Conservation (phyloP, 1,140 invertebrate species). For the Lucilia sericata region DNA sequence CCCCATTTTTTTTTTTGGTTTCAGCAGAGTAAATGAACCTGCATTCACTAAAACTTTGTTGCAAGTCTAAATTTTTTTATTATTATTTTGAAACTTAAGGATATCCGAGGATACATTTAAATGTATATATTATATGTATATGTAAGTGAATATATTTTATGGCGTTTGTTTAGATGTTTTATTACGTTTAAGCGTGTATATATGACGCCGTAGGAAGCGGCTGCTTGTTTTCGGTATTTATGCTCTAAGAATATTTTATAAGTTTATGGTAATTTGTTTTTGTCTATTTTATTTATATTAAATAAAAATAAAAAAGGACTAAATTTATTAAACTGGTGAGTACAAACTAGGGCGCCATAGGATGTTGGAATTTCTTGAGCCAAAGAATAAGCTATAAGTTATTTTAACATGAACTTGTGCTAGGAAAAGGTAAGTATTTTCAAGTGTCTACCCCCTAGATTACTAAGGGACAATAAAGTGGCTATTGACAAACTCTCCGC, state of each 20-base stretch:
- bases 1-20: not conserved
- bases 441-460: no score
- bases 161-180: conserved; percentile 7
- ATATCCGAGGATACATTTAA: conserved; percentile 28
- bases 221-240: conserved; percentile 14
- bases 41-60: conserved; percentile 31
- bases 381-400: no score
- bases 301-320: no score
- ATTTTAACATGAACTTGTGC: no score
- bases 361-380: no score
- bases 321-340: no score
- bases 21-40: conserved; percentile 27
- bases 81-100: conserved; percentile 10
- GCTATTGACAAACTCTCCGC: no score
- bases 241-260: conserved; percentile 63
- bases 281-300: not conserved
- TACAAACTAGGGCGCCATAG: no score
- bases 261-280: conserved; percentile 44
- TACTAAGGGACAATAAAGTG: no score
- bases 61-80: not conserved
- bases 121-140: not conserved
- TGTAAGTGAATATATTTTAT: not conserved
- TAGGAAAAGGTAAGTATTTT: no score
- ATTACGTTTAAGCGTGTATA: not conserved
- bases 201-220: conserved; percentile 24